Evolutionary conservation across 2,797 vertebrate genomes (phyloP), one percentile per base, ranked within the genome.

Genomic region (Sebastes hopkinsi): DNA sequence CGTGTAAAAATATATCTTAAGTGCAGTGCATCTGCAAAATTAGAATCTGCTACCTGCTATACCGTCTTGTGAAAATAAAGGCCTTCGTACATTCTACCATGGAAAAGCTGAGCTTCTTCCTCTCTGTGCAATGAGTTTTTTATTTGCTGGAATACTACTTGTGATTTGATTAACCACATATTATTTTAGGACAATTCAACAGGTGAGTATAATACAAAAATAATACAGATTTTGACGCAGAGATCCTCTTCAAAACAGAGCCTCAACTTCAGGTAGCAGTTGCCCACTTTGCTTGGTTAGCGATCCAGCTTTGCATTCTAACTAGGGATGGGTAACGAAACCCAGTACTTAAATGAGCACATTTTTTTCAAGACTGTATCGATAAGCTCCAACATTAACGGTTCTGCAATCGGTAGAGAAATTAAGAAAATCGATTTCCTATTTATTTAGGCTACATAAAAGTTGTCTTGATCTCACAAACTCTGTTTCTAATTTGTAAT

Each of bases 361-460:
- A 42, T 1, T 18, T 18, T 46, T 50, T 50, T 46, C 38, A 6
- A 42, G 14, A 16, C 16, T 8, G 0, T 18, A 8, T 20, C 16
- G 16, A 50, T 50, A 46, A 18, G 42, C 42, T 46, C 42, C 42
- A 46, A 46, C 16, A 0, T 20, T 46, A 46, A 46, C 42, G 16
- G 0, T 46, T 46, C 16, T 20, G 42, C 42, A 46, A 46, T 42
- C 38, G 0, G 0, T 42, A 42, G 6, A 46, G 38, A 42, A 42
- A 42, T 42, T 16, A 42, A 42, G 38, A 42, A 0, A 42, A 42
- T 16, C 0, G 0, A 42, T 42, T 16, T 42, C 38, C 38, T 16
- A 42, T 42, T 42, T 42, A 42, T 42, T 42, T 3, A 20, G 42
- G 42, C 16, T 50, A 20, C 42, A 50, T 50, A 50, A 50, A 50